Percentiles rank a stretch among this genome's conserved stretches.
Conservation (phyloP, 2,797 vertebrate genomes). For the Leuciscus waleckii region DNA sequence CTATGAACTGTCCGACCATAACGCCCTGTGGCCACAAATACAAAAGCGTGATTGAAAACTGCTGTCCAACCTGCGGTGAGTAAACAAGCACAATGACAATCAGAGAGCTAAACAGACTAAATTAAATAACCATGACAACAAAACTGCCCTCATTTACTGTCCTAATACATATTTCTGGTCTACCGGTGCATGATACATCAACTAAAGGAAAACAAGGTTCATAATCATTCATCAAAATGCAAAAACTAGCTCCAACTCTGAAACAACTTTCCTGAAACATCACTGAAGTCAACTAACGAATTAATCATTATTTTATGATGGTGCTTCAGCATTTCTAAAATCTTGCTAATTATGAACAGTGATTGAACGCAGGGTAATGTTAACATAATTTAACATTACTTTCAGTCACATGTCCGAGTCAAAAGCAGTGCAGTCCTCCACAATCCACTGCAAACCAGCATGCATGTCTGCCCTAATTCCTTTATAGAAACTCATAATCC, state of each 20-base stretch:
- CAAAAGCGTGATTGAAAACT: conserved; percentile 67
- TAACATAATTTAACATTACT: neutral
- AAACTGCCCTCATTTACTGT: neutral
- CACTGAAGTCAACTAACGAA: neutral
- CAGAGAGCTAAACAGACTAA: neutral
- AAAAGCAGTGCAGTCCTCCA: neutral
- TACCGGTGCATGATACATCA: neutral
- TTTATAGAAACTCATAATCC: neutral
- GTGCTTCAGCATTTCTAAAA: neutral
- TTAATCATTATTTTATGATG: neutral
- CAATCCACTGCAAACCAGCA: neutral
- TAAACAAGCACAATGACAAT: conserved; percentile 26
- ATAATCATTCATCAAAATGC: neutral
- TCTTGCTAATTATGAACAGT: neutral
- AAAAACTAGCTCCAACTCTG: neutral
- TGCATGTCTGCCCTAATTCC: neutral
- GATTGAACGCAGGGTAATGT: neutral
- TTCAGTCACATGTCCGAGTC: neutral
- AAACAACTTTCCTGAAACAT: neutral
- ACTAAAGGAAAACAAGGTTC: neutral
- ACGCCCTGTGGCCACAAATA: conserved; percentile 71
- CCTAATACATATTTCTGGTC: neutral
- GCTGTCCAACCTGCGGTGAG: conserved; percentile 82
- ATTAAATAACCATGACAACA: neutral
- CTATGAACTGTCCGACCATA: conserved; percentile 68